These are phyloP conservation scores for Apocheima hispidaria DNA, from an alignment of 2,888 invertebrate genomes.

Conservation along the genomic window DNA sequence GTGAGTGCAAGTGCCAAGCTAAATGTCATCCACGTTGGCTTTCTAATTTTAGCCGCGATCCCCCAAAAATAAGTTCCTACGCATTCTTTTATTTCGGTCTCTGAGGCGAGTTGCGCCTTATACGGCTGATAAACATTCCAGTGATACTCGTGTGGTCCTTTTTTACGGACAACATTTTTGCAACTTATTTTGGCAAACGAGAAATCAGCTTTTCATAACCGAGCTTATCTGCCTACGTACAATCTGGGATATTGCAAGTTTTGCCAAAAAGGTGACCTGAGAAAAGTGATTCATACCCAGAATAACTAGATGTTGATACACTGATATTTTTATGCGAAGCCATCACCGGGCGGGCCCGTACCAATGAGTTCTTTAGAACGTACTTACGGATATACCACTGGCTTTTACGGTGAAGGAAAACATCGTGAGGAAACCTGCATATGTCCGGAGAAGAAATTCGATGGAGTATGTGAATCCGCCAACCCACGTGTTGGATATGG, in stretches of 20 bases:
- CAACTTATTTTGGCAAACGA: conserved; percentile 45
- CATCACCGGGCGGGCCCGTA: too few relatives aligned
- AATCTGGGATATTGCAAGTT: conserved; percentile 10
- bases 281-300: neutral
- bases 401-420: too few relatives aligned
- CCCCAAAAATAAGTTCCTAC: conserved; percentile 32
- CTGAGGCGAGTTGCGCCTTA: conserved; percentile 28
- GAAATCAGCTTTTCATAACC: conserved; percentile 37
- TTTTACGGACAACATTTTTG: conserved; percentile 38
- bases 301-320: neutral
- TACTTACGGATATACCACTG: too few relatives aligned
- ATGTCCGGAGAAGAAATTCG: too few relatives aligned
- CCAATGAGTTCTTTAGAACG: too few relatives aligned
- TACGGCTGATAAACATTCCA: conserved; percentile 38
- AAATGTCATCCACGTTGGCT: conserved; percentile 17
- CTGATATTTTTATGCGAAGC: neutral
- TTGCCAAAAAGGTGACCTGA: neutral
- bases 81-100: conserved; percentile 39
- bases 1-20: conserved; percentile 9
- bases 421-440: too few relatives aligned
- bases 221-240: conserved; percentile 33
- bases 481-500: too few relatives aligned
- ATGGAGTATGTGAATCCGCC: too few relatives aligned
- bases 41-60: conserved; percentile 28
- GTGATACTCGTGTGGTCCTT: conserved; percentile 42